Evolutionary conservation across 1,140 invertebrate species (phyloP), one percentile per base, ranked within the genome.

Genomic region (Orius laevigatus): DNA sequence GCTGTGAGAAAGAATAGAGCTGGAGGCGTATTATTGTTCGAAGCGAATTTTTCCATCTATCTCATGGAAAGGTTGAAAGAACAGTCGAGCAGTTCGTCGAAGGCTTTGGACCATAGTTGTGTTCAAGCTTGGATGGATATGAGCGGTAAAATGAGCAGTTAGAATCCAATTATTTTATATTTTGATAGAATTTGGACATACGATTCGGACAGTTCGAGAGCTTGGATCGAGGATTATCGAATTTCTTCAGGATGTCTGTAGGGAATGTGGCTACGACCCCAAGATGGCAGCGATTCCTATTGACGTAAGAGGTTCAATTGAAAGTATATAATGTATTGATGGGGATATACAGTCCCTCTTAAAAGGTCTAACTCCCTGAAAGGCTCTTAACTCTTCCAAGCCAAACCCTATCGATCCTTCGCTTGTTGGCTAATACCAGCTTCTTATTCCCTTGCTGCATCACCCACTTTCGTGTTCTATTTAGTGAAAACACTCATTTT

Each of bases 21-120:
- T 0, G 94, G 87, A 87, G 89, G 84, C 0, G 78, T 81, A 2
- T 60, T 95, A n/a, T n/a, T n/a, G 56, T 85, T 96, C 51, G 79
- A 79, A 3, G 71, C 80, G 56, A 91, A 92, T 59, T 95, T 89
- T 57, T 86, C 89, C 0, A 75, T 79, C 49, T 77, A 83, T 31
- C 66, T 94, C 2, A 68, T 84, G 0, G 75, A 77, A 3, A 71
- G 85, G 55, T 70, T 86, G 53, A 68, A 72, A 32, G 59, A 81
- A 34, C 78, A 81, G 32, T 70, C 71, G 45, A 69, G 74, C 44
- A 74, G 78, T 1, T 77, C 82, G 53, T 75, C 82, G 38, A 78
- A 78, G 51, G 84, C 84, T 9, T 68, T 92, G 8, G 72, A 79
- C 40, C 76, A 76, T 40, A 87, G 86, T 45, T 79, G 83, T 57